Conservation (phyloP, 2,888 invertebrate species). For the Cistogaster globosa region DNA sequence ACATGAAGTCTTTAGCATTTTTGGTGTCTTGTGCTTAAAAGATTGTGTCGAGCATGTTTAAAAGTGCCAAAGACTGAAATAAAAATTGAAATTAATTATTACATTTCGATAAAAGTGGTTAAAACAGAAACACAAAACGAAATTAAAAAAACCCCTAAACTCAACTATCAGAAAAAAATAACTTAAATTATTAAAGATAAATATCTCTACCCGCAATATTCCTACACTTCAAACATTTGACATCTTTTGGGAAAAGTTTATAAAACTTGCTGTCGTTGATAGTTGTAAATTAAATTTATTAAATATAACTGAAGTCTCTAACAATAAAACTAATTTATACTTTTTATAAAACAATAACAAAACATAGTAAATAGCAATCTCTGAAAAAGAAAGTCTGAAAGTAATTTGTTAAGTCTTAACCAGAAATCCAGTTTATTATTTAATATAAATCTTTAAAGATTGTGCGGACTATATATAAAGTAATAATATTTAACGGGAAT, state of each 20-base stretch:
- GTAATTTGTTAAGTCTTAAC: too few species aligned
- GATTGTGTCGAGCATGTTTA: constrained; percentile 35
- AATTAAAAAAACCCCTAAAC: background rate
- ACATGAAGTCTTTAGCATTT: constrained; percentile 72
- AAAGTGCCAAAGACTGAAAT: constrained; percentile 57
- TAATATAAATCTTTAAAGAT: too few species aligned
- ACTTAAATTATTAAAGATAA: constrained; percentile 24
- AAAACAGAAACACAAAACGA: constrained; percentile 15
- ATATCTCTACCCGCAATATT: constrained; percentile 27
- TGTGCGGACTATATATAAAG: too few species aligned
- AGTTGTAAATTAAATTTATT: too few species aligned
- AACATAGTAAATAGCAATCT: too few species aligned
- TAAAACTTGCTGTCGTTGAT: too few species aligned
- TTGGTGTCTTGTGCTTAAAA: constrained; percentile 13
- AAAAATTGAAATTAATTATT: constrained; percentile 81
- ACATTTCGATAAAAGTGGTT: constrained; percentile 73
- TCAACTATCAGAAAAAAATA: constrained; percentile 36
- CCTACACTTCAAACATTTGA: constrained; percentile 3
- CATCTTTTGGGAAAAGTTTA: background rate
- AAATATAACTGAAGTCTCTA: too few species aligned
- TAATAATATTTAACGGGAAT: too few species aligned
- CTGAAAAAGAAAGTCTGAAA: too few species aligned
- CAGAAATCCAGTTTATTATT: too few species aligned
- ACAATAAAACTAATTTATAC: too few species aligned
- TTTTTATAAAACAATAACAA: too few species aligned